Conservation (phyloP, 2,797 vertebrate species). For the Sus cebifrons region DNA sequence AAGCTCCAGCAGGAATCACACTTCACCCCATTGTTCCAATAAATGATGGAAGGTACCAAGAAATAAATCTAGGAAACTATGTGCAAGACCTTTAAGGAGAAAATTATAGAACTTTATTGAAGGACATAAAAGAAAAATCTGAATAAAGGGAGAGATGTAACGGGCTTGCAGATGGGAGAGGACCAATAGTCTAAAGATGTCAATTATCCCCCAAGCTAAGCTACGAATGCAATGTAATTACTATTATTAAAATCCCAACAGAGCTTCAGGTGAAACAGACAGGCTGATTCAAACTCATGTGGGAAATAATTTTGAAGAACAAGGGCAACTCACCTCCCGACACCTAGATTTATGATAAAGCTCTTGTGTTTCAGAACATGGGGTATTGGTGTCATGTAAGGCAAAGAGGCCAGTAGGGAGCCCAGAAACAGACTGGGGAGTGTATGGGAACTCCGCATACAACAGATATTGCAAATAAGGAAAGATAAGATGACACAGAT, state of each 20-base stretch:
- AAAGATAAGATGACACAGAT: too few relatives aligned
- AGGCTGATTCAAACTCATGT: neutral
- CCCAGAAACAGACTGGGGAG: neutral
- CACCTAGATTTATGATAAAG: neutral
- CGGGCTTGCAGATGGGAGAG: neutral
- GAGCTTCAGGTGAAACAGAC: neutral
- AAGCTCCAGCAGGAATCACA: neutral
- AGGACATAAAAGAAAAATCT: constrained; percentile 70
- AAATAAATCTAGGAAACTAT: constrained; percentile 76
- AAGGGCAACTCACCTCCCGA: neutral
- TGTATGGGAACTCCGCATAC: fast-evolving
- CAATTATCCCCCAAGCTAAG: neutral
- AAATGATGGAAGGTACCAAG: neutral
- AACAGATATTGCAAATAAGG: neutral
- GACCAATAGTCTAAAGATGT: neutral
- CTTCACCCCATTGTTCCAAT: neutral
- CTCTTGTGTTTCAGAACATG: fast-evolving
- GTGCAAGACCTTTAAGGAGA: constrained; percentile 73
- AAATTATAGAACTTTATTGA: constrained; percentile 66
- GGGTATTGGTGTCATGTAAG: fast-evolving
- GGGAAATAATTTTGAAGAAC: constrained; percentile 59
- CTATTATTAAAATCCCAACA: neutral
- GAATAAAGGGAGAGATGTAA: neutral
- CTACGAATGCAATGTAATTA: neutral
- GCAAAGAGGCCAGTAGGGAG: neutral